Conservation (phyloP, 2,113 vertebrate species). For the Cottus gobio region DNA sequence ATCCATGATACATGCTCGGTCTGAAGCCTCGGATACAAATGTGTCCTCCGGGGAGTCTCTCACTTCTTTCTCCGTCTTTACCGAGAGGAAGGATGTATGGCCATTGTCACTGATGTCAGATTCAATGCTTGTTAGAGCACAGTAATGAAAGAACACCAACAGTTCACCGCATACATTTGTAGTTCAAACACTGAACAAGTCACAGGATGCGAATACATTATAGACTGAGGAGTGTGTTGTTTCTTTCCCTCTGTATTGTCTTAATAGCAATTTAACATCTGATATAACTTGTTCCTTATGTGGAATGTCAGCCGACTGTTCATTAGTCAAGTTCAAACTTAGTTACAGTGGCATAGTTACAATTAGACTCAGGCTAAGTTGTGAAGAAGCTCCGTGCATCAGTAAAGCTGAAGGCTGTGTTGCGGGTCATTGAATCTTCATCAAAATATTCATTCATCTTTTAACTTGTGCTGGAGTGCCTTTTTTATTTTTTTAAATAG, state of each 20-base stretch:
- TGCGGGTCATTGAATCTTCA: constrained; percentile 28
- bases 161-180: constrained; percentile 35
- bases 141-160: constrained; percentile 56
- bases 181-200: constrained; percentile 32
- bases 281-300: not conserved
- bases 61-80: constrained; percentile 45
- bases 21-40: constrained; percentile 54
- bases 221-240: not conserved
- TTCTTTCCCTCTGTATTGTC: not conserved
- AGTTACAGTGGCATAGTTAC: no score
- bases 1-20: constrained; percentile 45
- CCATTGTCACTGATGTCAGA: constrained; percentile 65
- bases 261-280: not conserved
- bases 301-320: not conserved
- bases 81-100: constrained; percentile 57
- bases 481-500: constrained; percentile 17
- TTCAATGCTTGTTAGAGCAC: constrained; percentile 60
- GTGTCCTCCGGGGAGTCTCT: constrained; percentile 48
- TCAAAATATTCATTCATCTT: constrained; percentile 52
- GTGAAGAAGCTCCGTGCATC: constrained; percentile 17
- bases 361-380: not conserved
- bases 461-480: constrained; percentile 18
- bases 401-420: constrained; percentile 25
- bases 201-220: constrained; percentile 1
- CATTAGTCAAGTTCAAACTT: not conserved